Base-by-base conservation (phyloP, 2,888 invertebrate genomes). In the Drosophila demipolita region DNA sequence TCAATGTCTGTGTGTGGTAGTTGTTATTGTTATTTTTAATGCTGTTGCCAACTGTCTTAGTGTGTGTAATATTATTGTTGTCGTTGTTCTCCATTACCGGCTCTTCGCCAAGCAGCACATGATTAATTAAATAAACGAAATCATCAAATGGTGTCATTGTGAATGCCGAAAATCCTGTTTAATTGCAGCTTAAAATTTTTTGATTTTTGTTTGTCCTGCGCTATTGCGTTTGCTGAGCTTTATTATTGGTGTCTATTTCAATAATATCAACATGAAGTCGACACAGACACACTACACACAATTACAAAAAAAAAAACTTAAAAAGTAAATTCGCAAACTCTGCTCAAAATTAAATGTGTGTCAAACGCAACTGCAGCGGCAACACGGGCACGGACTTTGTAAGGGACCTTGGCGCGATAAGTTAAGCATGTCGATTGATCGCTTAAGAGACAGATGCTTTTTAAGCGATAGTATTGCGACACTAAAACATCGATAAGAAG, bases 101-200 rank as follows among this genome's bases (percentile, higher is more conserved):
- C 90, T 95, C 94, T 84, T 95, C 95, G 69, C 95, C 95, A 64
- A 95, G 91, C 67, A 95, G 91, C 68, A 95, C 94, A 89, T 94
- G 94, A 91, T 95, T 95, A 64, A 95, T 92, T 62, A 95, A 91
- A 92, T 95, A 95, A 72, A 94, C 93, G 89, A 95, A 95, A 90
- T 95, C 95, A 90, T 95, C 95, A 78, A 95, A 94, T 66, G 95
- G 95, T 80, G 94, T 94, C 94, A 95, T 94, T 73, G 45, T 82
- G 77, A 45, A 61, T 72, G 58, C 49, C 54, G 26, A 68, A 72
- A 61, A 38, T 17, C 35, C 49, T 35, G 61, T 66, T 33, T 9
- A 36, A 63, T 15, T 77, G 66, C 73, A 77, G 61, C 38, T 67
- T 71, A 49, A 54, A 70, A 52, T 60, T 26, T 35, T 33, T 35